These are phyloP conservation scores for Pagetopsis macropterus DNA, from an alignment of 2,797 vertebrate species.

Conservation along the genomic window DNA sequence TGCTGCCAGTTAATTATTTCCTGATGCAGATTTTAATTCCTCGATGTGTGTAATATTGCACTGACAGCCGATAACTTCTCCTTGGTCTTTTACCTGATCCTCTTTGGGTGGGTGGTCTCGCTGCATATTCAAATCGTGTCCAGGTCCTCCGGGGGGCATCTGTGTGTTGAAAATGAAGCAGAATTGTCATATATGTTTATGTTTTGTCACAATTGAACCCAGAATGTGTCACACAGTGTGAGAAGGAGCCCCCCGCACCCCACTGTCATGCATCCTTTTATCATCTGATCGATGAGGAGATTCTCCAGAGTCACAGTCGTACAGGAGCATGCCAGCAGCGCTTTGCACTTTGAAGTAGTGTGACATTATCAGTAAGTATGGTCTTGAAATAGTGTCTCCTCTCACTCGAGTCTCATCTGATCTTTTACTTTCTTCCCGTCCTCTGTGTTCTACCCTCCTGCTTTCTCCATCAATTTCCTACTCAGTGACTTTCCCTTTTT, in stretches of 20 bases:
- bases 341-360: conserved; percentile 86
- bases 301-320: conserved; percentile 76
- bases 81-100: conserved; percentile 52
- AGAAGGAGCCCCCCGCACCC: conserved; percentile 54
- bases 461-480: conserved; percentile 48
- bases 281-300: conserved; percentile 80
- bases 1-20: neutral
- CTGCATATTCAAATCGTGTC: conserved; percentile 14
- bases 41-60: neutral
- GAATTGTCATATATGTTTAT: conserved; percentile 30
- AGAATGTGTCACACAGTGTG: conserved; percentile 52
- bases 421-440: conserved; percentile 52
- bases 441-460: conserved; percentile 47
- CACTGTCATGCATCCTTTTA: conserved; percentile 70
- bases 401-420: conserved; percentile 66
- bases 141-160: conserved; percentile 41
- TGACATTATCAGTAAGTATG: conserved; percentile 85
- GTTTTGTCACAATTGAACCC: conserved; percentile 65
- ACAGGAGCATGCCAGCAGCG: conserved; percentile 78
- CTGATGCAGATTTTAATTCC: neutral
- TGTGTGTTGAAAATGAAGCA: conserved; percentile 61
- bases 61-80: neutral
- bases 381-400: conserved; percentile 83
- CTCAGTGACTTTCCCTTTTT: conserved; percentile 16
- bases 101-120: neutral